Evolutionary conservation across 2,113 vertebrate species (phyloP).

Genomic region (Bombycilla garrulus): DNA sequence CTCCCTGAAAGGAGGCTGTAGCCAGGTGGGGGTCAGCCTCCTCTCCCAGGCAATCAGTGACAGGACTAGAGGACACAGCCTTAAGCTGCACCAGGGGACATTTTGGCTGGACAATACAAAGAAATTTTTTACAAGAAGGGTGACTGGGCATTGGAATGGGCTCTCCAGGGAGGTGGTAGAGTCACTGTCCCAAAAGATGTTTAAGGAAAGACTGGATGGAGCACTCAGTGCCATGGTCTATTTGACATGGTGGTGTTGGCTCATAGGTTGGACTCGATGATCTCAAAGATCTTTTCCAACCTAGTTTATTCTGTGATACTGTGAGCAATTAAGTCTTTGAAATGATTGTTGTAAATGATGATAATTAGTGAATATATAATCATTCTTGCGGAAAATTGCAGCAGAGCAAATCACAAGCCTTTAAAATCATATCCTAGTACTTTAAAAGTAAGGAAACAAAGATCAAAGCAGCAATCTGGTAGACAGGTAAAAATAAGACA

Average conservation of each 20-base stretch:
- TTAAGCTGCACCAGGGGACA: neutral
- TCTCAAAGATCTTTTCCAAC: neutral
- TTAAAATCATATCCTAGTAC: neutral
- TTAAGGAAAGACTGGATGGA: neutral
- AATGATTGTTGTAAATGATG: neutral
- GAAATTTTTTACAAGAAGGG: neutral
- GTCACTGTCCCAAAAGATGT: neutral
- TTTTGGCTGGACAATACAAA: neutral
- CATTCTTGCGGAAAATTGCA: neutral
- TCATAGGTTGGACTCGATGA: neutral
- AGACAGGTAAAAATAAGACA: neutral
- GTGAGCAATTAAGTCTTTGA: neutral
- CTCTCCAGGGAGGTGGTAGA: neutral
- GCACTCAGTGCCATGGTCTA: too few relatives aligned
- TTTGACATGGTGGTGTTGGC: neutral
- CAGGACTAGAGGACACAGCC: neutral
- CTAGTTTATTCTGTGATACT: neutral
- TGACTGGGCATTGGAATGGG: neutral
- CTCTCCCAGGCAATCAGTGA: neutral
- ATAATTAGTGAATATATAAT: neutral
- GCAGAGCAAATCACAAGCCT: neutral
- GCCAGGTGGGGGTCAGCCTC: rapidly evolving
- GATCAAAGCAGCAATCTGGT: neutral
- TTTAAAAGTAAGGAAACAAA: neutral
- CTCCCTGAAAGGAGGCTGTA: neutral